Evolutionary conservation across 2,888 invertebrate species (phyloP).

Genomic region (Meloe dianella): DNA sequence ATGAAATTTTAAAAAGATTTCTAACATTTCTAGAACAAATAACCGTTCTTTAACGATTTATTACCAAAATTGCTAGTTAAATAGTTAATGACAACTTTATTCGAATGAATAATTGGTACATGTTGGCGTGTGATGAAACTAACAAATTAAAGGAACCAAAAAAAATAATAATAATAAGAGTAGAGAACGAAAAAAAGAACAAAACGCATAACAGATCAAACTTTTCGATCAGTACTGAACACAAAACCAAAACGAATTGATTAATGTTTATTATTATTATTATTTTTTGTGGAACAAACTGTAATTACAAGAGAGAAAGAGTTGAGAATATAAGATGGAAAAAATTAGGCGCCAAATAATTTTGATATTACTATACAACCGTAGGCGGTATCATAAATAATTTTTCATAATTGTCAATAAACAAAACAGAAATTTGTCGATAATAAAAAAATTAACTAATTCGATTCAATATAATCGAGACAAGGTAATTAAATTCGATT

Average conservation of each 20-base stretch:
- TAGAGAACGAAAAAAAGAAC: not conserved
- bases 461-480: not conserved
- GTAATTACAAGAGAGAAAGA: not conserved
- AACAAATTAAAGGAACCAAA: not conserved
- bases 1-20: not conserved
- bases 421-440: not conserved
- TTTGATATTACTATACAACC: not conserved
- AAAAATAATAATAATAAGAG: too few species aligned
- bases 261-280: not conserved
- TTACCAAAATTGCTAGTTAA: not conserved
- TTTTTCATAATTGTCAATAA: not conserved
- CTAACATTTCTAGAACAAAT: constrained; percentile 3
- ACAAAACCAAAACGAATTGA: not conserved
- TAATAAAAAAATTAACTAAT: not conserved
- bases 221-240: not conserved
- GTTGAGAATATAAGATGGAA: not conserved
- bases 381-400: constrained; percentile 7
- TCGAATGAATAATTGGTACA: constrained; percentile 11
- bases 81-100: constrained; percentile 10
- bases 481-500: not conserved
- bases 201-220: not conserved
- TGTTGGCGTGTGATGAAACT: constrained; percentile 4
- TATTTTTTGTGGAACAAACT: not conserved
- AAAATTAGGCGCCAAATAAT: constrained; percentile 4
- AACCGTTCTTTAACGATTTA: not conserved